These are phyloP conservation scores for Orgyia antiqua DNA, from an alignment of 2,888 invertebrate genomes.

Conservation along the genomic window DNA sequence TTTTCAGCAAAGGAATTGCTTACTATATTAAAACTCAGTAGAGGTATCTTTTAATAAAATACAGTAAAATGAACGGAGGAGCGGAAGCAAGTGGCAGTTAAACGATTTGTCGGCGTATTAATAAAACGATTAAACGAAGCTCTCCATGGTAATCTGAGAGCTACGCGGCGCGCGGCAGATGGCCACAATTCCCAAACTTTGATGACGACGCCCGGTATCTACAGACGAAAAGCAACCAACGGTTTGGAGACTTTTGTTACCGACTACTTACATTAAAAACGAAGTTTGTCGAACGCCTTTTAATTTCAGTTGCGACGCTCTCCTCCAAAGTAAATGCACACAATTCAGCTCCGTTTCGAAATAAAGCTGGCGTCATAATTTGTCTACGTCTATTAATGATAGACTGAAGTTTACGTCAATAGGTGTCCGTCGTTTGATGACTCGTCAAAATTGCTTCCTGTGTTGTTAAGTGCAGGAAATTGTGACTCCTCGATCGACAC, in stretches of 20 bases:
- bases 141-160: conserved; percentile 72
- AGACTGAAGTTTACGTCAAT: conserved; percentile 34
- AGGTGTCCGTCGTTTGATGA: conserved; percentile 71
- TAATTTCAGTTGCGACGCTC: conserved; percentile 29
- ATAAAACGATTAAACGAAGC: conserved; percentile 78
- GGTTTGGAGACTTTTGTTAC: conserved; percentile 61
- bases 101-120: conserved; percentile 76
- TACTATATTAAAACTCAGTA: conserved; percentile 6
- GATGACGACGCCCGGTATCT: conserved; percentile 60
- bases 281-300: conserved; percentile 37
- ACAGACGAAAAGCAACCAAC: conserved; percentile 51
- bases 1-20: no score
- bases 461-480: conserved; percentile 77
- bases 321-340: conserved; percentile 14
- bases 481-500: conserved; percentile 72
- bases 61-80: conserved; percentile 36
- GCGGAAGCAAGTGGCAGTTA: conserved; percentile 56
- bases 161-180: conserved; percentile 68
- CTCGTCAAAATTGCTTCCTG: conserved; percentile 76
- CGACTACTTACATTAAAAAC: conserved; percentile 48
- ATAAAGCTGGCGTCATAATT: conserved; percentile 30
- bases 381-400: conserved; percentile 50
- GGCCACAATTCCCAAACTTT: conserved; percentile 74
- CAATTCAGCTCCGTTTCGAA: conserved; percentile 22
- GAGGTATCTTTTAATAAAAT: conserved; percentile 23